Evolutionary conservation across 2,888 invertebrate genomes (phyloP), one percentile per base, ranked within the genome.

Genomic region (Nymphalis polychloros): DNA sequence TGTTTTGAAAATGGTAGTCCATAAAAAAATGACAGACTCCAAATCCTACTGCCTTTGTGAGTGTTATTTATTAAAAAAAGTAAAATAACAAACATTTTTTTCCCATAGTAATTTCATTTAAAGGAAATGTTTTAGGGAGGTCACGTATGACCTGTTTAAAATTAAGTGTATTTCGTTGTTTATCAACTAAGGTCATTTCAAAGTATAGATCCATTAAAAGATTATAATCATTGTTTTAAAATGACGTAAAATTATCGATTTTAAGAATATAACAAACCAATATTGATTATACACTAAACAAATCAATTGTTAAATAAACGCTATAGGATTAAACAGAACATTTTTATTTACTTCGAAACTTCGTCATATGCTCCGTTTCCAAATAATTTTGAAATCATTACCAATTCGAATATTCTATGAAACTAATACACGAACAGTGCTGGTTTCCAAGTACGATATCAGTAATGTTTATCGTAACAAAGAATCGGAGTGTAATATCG

Each of bases 401-500:
- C 50, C 35, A 41, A 27, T 61, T 63, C 47, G 62, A 67, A 61
- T 59, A 46, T 70, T 68, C 62, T 46, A 35, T 53, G 67, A 70
- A 70, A 62, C 23, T 31, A 53, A 27, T 49, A 53, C 23, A 19
- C 23, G 62, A 53, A 48, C 48, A 59, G 31, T 31, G 27, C 53
- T 55, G 61, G 27, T 41, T 61, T 47, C 53, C 63, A 53, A 46
- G 53, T 65, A 65, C 59, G 62, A 68, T 64, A 52, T 60, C 62
- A 66, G 55, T 66, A 61, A 23, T n/a, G 63, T 57, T 59, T 66
- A 68, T 68, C 68, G 66, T 13, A 47, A 71, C 52, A 63, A 71
- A 71, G 66, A 65, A 68, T 71, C 66, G 46, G 63, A 47, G 65
- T 69, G 47, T 50, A 61, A 61, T 50, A 61, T 31, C 53, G 61